These are phyloP conservation scores for Hystrix brachyura DNA, from an alignment of 2,113 vertebrate species.

Conservation along the genomic window DNA sequence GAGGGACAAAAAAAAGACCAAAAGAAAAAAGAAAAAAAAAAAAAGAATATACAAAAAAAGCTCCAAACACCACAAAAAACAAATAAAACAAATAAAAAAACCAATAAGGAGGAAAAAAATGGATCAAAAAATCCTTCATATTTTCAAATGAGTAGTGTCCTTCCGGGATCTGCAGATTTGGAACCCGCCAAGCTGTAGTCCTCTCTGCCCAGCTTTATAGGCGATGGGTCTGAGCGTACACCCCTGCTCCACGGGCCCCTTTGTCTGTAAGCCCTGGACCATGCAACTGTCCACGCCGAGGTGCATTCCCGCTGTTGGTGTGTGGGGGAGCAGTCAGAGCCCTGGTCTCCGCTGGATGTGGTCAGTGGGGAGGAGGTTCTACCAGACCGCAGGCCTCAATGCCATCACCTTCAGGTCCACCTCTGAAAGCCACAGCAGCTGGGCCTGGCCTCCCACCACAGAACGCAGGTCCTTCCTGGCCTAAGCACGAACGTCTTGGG, in stretches of 20 bases:
- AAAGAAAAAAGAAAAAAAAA: background rate
- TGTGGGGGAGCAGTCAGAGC: background rate
- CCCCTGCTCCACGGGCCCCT: no score
- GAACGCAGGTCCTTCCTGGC: background rate
- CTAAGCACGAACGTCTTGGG: background rate
- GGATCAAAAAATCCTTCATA: background rate
- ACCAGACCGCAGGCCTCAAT: background rate
- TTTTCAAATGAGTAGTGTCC: background rate
- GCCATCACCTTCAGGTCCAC: background rate
- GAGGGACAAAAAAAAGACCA: background rate
- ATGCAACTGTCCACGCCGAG: background rate
- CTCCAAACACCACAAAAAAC: background rate
- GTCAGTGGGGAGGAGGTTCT: background rate
- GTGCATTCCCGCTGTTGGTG: background rate
- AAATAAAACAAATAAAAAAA: background rate
- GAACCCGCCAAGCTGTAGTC: background rate
- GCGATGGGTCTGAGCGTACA: background rate
- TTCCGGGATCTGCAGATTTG: background rate
- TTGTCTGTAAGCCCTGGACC: background rate
- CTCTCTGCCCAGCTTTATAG: background rate
- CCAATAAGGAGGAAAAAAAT: background rate
- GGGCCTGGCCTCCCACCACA: background rate
- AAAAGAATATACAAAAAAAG: background rate
- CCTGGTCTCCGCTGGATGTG: background rate
- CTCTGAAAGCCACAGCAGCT: background rate